Evolutionary conservation across 2,888 invertebrate species (phyloP), one percentile per base, ranked within the genome.

Genomic region (Noctuana brunneofusca): DNA sequence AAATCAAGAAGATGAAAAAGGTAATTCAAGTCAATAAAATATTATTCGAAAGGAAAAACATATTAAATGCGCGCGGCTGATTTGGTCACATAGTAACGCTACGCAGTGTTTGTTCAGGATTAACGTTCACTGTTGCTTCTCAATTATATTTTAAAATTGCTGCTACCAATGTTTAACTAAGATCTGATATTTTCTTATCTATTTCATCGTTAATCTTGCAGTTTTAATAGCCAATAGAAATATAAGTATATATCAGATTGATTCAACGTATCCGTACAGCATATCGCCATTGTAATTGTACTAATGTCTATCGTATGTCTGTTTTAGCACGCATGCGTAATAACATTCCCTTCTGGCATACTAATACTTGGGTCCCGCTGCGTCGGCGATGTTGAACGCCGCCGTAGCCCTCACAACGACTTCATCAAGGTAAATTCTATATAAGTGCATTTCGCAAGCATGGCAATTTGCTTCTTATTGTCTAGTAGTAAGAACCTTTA

Each of bases 331-430:
- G 91, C 91, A 91, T 91, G 91, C 89, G 89, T 91, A 89, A 91
- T 91, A 91, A 91, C 91, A 84, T 91, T 90, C 83, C 90, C 91
- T 89, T 90, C 90, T 89, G 91, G 91, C 91, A 91, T 91, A 91
- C 91, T 91, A 91, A 91, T 90, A 77, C 66, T 83, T 86, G 89
- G 90, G 78, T 79, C 75, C 80, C 86, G 78, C 78, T 83, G 75
- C 81, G 83, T 75, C 81, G 81, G 77, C 81, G 86, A 75, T 78
- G 79, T 72, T 89, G 84, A 63, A 27, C 52, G 72, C 66, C 69
- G 16, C 16, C 64, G 67, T 69, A 73, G 71, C 71, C 72, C 68
- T 70, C 71, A 68, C 71, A 68, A 76, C 75, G 70, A 79, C 73
- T 75, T 81, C 82, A 82, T 81, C 77, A 79, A 91, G 90, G 89